Base-by-base conservation (phyloP, 2,888 invertebrate species). In the Formica aserva region DNA sequence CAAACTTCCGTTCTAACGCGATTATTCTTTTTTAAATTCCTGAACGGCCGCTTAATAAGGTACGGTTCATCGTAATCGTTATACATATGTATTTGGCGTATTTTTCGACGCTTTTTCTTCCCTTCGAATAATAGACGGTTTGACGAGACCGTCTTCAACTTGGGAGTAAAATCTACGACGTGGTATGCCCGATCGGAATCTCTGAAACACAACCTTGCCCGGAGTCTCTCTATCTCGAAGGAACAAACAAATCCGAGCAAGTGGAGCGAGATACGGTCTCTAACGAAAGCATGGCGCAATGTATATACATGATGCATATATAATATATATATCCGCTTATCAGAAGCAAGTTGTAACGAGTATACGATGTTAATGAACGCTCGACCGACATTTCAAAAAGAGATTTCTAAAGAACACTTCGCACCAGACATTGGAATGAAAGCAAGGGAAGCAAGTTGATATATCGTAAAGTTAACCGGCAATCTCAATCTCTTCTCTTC, bases 171-270 rank as follows among this genome's bases (percentile, higher is more conserved):
- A 71, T 78, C 57, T 78, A 78, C 35, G 60, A 72, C 13, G 41
- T 72, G 72, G 52, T 75, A 74, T 52, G 63, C 26, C 29, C 38
- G 77, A 81, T 81, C 38, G 52, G 52, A 81, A 81, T 81, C 38
- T 81, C 38, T 81, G 63, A 22, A 76, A 81, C 52, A 72, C 80
- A 45, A 57, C 18, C 63, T 76, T 75, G 29, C 13, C 26, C 35
- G 6, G 38, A 45, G 18, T 69, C n/a, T 57, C 55, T 32, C 26
- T 75, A 8, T 62, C 45, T 62, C n/a, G 15, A 22, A 41, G 52
- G 32, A 52, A 60, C n/a, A 67, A 78, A 60, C 55, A 69, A 60
- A 69, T 60, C 35, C 29, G n/a, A 57, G 32, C 41, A 29, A 57
- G 15, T 67, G 6, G 18, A 41, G 3, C 9, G 26, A 78, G 18